Conservation (phyloP, 2,797 vertebrate genomes). For the Phrynocephalus vlangalii region DNA sequence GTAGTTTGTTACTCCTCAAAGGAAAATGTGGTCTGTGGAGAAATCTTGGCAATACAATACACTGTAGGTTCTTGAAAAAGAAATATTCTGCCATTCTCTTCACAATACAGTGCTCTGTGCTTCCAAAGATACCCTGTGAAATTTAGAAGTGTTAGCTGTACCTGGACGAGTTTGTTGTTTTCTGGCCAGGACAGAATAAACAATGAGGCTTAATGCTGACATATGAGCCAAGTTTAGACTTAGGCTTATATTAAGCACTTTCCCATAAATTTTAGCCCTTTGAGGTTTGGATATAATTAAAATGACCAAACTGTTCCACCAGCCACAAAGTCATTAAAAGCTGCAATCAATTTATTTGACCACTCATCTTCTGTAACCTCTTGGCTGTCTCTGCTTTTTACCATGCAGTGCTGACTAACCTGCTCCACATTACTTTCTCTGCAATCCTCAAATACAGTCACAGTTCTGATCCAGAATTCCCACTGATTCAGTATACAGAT, state of each 20-base stretch:
- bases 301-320: slow-evolving; percentile 23
- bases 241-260: not conserved
- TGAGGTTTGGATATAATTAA: slow-evolving; percentile 20
- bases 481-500: not conserved
- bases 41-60: too few relatives aligned
- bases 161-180: slow-evolving; percentile 1
- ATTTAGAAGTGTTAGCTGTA: not conserved
- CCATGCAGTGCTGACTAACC: not conserved
- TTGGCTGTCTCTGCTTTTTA: not conserved
- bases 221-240: not conserved
- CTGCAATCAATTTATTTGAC: slow-evolving; percentile 28
- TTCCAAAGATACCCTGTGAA: not conserved
- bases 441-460: not conserved
- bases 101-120: too few relatives aligned
- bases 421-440: not conserved
- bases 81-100: not conserved
- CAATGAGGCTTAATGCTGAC: not conserved
- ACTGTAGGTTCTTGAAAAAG: not conserved
- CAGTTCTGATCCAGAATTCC: not conserved
- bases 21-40: not conserved
- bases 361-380: slow-evolving; percentile 22
- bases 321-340: slow-evolving; percentile 10
- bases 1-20: not conserved
- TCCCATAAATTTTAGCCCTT: slow-evolving; percentile 2
- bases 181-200: not conserved